Conservation (phyloP, 2,888 invertebrate genomes). For the Chrysolina americana region DNA sequence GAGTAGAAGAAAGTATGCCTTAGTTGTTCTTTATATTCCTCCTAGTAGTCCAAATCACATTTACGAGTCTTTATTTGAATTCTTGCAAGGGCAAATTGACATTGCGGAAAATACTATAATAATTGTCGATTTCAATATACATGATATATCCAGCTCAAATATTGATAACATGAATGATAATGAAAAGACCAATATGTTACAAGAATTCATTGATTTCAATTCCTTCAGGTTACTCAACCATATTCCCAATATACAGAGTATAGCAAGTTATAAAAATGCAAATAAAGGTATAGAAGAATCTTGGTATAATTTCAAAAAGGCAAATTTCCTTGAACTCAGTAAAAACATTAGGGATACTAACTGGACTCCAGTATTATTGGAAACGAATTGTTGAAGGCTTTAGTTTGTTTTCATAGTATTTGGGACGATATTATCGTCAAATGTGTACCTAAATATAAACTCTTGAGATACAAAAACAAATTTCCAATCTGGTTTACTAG, state of each 20-base stretch:
- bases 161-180: conserved; percentile 3
- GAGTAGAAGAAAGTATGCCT: neutral
- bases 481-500: neutral
- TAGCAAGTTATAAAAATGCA: neutral
- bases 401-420: neutral
- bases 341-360: neutral
- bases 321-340: neutral
- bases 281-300: neutral
- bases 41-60: conserved; percentile 4
- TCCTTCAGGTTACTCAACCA: neutral
- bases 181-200: neutral
- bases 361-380: neutral
- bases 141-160: conserved; percentile 6
- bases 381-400: neutral
- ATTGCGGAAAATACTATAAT: neutral
- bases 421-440: neutral
- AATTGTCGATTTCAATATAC: conserved; percentile 9
- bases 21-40: conserved; percentile 14
- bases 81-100: conserved; percentile 14
- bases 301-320: neutral
- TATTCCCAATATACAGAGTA: neutral
- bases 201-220: conserved; percentile 3
- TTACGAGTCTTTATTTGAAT: neutral
- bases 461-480: neutral
- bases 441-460: neutral